Evolutionary conservation across 2,113 vertebrate species (phyloP), one percentile per base, ranked within the genome.

Genomic region (Lasiurus borealis): DNA sequence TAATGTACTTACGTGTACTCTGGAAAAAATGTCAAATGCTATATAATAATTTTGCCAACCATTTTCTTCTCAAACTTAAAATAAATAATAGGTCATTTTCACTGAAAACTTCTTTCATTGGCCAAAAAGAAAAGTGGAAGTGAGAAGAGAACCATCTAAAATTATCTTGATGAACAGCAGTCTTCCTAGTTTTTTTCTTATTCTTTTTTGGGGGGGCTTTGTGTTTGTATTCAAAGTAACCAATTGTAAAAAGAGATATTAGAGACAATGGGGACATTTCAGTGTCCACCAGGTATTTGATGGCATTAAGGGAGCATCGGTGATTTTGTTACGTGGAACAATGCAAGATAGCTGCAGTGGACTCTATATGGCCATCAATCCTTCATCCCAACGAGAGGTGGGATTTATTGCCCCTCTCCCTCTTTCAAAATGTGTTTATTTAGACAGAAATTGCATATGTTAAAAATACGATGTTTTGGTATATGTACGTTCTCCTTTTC

Each of bases 51-150:
- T 90, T 85, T 86, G 59, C 44, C 13, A 40, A 34, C 14, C 50
- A 57, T 91, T 92, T 93, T 84, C 71, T 85, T n/a, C 23, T 87
- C n/a, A 21, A 52, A 80, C 44, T 73, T 88, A 8, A 90, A 76
- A 50, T 34, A 90, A 76, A 50, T 34, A 76, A 10, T 75, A 34
- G 29, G 66, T 8, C 18, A 48, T 95, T 90, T 84, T 75, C 19
- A 71, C 25, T 66, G 18, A 31, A 78, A n/a, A 48, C 5, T 31
- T 57, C 25, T 80, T 93, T 85, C 25, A 81, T 82, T 82, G 52
- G 52, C 73, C 23, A 66, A 31, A 94, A 62, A 59, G 40, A 21
- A 87, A 82, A 85, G 19, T 81, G 15, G 52, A 85, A 75, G 81
- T 54, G 62, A 57, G 23, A 81, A 36, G 57, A n/a, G 18, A 0